Conservation (phyloP, 2,797 vertebrate genomes). For the Columba guinea region DNA sequence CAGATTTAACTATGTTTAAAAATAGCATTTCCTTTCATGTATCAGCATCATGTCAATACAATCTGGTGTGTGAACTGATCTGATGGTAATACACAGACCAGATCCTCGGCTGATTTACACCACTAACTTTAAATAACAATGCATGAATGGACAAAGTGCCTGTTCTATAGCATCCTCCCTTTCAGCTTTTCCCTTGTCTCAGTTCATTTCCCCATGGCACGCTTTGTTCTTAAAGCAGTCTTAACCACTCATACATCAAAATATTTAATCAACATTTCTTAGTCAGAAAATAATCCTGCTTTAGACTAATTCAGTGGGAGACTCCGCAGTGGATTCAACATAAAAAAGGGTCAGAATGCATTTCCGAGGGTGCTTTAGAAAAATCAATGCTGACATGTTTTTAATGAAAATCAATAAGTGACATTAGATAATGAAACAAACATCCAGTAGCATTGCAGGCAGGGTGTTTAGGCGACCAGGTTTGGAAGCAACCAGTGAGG, state of each 20-base stretch:
- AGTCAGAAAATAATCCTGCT: slow-evolving; percentile 45
- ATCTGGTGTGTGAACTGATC: background rate
- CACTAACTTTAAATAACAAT: slow-evolving; percentile 43
- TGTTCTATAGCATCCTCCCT: slow-evolving; percentile 51
- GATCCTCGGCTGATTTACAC: slow-evolving; percentile 24
- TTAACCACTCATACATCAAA: slow-evolving; percentile 60
- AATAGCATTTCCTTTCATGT: background rate
- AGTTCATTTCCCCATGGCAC: slow-evolving; percentile 46
- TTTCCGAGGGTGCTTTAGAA: slow-evolving; percentile 53
- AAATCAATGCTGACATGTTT: slow-evolving; percentile 53
- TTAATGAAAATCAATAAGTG: slow-evolving; percentile 63
- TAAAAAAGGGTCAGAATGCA: slow-evolving; percentile 48
- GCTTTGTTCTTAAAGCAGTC: slow-evolving; percentile 62
- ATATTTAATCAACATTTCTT: slow-evolving; percentile 63
- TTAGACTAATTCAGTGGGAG: slow-evolving; percentile 24
- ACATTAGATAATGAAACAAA: slow-evolving; percentile 57
- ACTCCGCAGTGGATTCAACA: background rate
- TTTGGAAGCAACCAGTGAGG: background rate
- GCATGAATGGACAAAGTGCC: slow-evolving; percentile 45
- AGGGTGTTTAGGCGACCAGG: background rate
- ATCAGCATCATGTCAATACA: background rate
- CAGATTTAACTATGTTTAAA: background rate
- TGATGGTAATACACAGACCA: background rate
- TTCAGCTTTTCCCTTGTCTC: slow-evolving; percentile 49
- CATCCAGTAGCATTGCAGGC: background rate